Evolutionary conservation across 2,113 vertebrate species (phyloP).

Genomic region (Odobenus rosmarus): DNA sequence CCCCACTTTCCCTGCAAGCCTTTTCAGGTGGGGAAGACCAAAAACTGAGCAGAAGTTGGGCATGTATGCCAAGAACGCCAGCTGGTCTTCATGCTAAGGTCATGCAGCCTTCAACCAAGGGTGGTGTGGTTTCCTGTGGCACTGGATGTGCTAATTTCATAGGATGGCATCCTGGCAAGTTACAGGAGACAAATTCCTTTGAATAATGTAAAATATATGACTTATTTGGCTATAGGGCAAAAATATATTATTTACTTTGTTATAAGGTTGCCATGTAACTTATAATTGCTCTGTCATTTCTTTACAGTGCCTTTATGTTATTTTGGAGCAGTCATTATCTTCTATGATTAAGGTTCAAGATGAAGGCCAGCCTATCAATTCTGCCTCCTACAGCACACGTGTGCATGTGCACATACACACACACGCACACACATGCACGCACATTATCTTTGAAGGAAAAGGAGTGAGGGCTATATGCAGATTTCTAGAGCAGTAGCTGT

Average conservation of each 20-base stretch:
- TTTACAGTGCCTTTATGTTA: constrained; percentile 18
- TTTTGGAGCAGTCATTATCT: not conserved
- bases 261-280: not conserved
- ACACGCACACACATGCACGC: accelerated
- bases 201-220: not conserved
- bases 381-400: not conserved
- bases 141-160: not conserved
- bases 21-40: not conserved
- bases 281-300: not conserved
- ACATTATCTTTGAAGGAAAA: not conserved
- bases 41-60: not conserved
- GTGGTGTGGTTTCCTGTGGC: not conserved
- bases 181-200: not conserved
- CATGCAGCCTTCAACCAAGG: not conserved
- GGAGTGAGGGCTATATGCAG: too few relatives aligned
- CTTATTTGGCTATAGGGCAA: not conserved
- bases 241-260: not conserved
- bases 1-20: not conserved
- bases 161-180: not conserved
- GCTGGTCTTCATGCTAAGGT: not conserved
- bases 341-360: constrained; percentile 37
- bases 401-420: not conserved
- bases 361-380: not conserved
- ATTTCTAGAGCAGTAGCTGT: not conserved
- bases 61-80: not conserved